Evolutionary conservation across 2,888 invertebrate species (phyloP).

Genomic region (Melieria picta): DNA sequence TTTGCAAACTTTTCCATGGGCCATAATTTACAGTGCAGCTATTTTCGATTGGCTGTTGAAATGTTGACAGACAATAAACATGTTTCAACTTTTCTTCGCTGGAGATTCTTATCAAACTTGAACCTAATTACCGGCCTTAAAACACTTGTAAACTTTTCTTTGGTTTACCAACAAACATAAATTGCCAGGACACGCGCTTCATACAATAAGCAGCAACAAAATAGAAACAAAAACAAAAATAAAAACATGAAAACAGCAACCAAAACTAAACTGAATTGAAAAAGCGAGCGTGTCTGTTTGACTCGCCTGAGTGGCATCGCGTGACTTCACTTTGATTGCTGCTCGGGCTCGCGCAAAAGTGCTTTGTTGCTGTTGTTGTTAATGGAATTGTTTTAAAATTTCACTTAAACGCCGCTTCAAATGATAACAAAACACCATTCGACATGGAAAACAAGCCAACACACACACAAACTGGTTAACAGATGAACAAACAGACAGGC

Average conservation of each 20-base stretch:
- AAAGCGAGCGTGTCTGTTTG: not conserved
- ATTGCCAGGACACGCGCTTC: too few species aligned
- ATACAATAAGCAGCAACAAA: not conserved
- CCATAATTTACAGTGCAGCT: too few species aligned
- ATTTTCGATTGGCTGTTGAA: too few species aligned
- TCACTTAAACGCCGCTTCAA: constrained; percentile 39
- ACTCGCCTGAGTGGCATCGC: constrained; percentile 17
- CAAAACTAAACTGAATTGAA: not conserved
- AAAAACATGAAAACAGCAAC: not conserved
- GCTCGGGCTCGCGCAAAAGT: not conserved
- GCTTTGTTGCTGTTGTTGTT: constrained; percentile 10
- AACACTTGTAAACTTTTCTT: too few species aligned
- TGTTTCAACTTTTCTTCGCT: too few species aligned
- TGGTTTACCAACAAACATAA: too few species aligned
- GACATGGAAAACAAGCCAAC: constrained; percentile 15
- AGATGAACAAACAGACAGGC: too few species aligned
- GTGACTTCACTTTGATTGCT: constrained; percentile 29
- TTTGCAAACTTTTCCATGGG: too few species aligned
- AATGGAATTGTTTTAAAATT: constrained; percentile 42
- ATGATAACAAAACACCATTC: constrained; percentile 34
- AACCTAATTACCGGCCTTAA: too few species aligned
- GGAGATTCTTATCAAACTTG: too few species aligned
- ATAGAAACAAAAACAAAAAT: not conserved
- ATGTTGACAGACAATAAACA: too few species aligned
- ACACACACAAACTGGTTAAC: not conserved